phyloP scores from a whole-genome alignment of 37 sponge, comb jelly and placozoan genomes.

The Halichondria panicea region DNA sequence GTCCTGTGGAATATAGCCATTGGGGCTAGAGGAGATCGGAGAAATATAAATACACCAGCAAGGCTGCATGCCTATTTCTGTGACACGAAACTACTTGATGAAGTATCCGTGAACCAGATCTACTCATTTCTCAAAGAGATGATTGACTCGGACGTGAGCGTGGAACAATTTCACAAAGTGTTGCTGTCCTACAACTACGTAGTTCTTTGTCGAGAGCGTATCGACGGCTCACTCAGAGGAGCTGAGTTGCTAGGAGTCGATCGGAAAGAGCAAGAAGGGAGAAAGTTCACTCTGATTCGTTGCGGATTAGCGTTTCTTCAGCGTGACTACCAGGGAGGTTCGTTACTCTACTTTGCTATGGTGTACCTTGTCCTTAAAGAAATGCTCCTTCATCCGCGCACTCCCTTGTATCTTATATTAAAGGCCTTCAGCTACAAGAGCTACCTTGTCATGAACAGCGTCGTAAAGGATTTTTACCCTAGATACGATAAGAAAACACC shows the following conservation, averaged over 20 bases:
- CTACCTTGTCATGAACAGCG: slow-evolving; percentile 28
- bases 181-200: slow-evolving; percentile 58
- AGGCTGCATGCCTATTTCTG: slow-evolving; percentile 45
- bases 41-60: slow-evolving; percentile 21
- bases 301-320: slow-evolving; percentile 65
- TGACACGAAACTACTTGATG: slow-evolving; percentile 26
- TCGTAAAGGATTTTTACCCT: slow-evolving; percentile 14
- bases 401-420: slow-evolving; percentile 55
- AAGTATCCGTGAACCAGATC: slow-evolving; percentile 41
- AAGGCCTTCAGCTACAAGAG: slow-evolving; percentile 86
- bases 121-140: slow-evolving; percentile 32
- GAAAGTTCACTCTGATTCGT: slow-evolving; percentile 47
- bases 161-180: slow-evolving; percentile 44
- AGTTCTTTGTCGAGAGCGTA: slow-evolving; percentile 55
- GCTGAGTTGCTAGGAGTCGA: slow-evolving; percentile 51
- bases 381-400: slow-evolving; percentile 54
- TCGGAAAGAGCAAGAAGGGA: slow-evolving; percentile 16
- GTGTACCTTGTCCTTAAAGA: slow-evolving; percentile 48
- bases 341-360: slow-evolving; percentile 48
- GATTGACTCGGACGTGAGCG: slow-evolving; percentile 33
- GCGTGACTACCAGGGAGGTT: slow-evolving; percentile 63
- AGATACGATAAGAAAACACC: slow-evolving; percentile 58
- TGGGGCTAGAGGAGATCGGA: slow-evolving; percentile 5
- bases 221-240: slow-evolving; percentile 80
- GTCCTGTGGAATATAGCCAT: slow-evolving; percentile 45